These are phyloP conservation scores for Isoperla grammatica DNA, from an alignment of 2,888 invertebrate species.

Conservation along the genomic window DNA sequence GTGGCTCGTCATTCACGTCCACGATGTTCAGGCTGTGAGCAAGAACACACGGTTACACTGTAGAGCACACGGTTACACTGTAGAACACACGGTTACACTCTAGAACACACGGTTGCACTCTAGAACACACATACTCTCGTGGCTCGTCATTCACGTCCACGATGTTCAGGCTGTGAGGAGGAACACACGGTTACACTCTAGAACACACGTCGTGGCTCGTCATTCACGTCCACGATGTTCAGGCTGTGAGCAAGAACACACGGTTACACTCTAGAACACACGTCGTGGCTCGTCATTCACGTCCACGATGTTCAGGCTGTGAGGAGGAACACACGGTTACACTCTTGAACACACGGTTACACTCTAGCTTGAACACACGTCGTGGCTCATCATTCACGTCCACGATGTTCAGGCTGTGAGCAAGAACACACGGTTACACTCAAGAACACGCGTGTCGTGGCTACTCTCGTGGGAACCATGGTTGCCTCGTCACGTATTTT, in stretches of 20 bases:
- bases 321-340: no score
- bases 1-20: conserved; percentile 84
- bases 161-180: conserved; percentile 59
- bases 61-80: conserved; percentile 73
- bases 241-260: conserved; percentile 54
- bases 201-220: conserved; percentile 59
- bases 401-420: conserved; percentile 62
- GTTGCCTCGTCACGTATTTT: no score
- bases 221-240: conserved; percentile 77
- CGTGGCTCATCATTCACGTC: conserved; percentile 86
- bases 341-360: no score
- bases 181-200: no score
- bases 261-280: no score
- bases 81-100: conserved; percentile 58
- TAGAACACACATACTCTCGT: no score
- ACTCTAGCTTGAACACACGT: conserved; percentile 49
- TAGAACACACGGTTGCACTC: no score
- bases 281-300: conserved; percentile 85
- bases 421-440: no score
- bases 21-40: conserved; percentile 62
- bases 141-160: conserved; percentile 83
- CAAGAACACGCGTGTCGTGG: no score
- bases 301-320: conserved; percentile 70
- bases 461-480: no score
- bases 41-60: no score